Evolutionary conservation across 2,888 invertebrate genomes (phyloP).

Genomic region (Sphaerolaimus hirsutus): DNA sequence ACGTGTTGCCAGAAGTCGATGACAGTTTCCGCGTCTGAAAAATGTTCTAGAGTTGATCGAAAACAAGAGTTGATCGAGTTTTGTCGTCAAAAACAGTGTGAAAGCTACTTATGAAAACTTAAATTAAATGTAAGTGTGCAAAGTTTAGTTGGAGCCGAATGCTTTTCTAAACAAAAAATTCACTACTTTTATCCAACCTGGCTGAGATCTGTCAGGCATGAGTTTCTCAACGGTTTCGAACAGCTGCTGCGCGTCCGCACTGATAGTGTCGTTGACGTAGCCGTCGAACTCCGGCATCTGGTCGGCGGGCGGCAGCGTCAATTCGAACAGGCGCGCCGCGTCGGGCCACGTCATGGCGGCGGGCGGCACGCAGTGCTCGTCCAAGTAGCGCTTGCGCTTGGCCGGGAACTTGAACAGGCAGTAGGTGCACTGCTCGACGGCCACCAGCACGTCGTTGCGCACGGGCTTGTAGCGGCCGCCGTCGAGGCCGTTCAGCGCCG

Average conservation of each 20-base stretch:
- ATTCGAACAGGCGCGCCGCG: constrained; percentile 4
- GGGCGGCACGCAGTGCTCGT: not conserved
- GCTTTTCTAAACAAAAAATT: too few species aligned
- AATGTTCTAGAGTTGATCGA: too few species aligned
- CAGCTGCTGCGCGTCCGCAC: constrained; percentile 3
- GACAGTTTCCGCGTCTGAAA: too few species aligned
- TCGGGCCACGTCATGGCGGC: constrained; percentile 3
- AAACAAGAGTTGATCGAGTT: too few species aligned
- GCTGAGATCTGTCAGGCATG: constrained; percentile 3
- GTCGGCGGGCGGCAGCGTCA: constrained; percentile 2
- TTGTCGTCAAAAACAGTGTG: too few species aligned
- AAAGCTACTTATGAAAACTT: too few species aligned
- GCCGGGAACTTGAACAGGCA: constrained; percentile 19
- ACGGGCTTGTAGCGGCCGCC: constrained; percentile 3
- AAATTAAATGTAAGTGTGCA: too few species aligned
- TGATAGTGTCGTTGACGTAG: not conserved
- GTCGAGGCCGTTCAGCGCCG: not conserved
- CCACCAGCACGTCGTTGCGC: constrained; percentile 41
- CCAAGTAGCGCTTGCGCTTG: constrained; percentile 10
- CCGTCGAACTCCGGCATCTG: constrained; percentile 7
- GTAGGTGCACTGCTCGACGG: constrained; percentile 58
- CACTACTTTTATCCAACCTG: too few species aligned
- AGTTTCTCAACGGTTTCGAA: constrained; percentile 8
- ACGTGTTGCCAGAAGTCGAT: too few species aligned
- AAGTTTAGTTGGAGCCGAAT: too few species aligned